Conservation (phyloP, 2,888 invertebrate species). For the Trichogramma evanescens region DNA sequence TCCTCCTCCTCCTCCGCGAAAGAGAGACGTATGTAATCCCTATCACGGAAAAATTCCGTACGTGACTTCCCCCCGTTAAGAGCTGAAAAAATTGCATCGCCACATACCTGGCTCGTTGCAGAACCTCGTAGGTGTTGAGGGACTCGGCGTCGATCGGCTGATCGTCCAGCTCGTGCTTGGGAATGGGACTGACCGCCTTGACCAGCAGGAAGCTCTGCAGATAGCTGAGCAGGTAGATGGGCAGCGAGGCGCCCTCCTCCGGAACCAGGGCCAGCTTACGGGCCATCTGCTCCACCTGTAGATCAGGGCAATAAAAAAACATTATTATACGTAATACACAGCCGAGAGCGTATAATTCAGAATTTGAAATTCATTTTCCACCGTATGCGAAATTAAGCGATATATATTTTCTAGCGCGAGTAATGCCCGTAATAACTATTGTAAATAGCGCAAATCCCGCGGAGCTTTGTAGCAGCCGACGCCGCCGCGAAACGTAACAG, state of each 20-base stretch:
- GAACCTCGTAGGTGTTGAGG: conserved; percentile 80
- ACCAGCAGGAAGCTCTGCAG: conserved; percentile 80
- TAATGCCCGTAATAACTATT: no score
- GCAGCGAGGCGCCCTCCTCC: conserved; percentile 77
- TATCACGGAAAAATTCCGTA: no score
- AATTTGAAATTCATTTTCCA: not conserved
- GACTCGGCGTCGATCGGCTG: conserved; percentile 64
- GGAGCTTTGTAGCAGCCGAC: no score
- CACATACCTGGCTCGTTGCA: conserved; percentile 76
- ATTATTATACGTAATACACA: not conserved
- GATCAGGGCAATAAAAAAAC: conserved; percentile 10
- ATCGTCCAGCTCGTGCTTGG: conserved; percentile 66
- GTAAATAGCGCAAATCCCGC: no score
- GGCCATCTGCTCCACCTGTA: conserved; percentile 69
- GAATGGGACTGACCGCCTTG: conserved; percentile 62
- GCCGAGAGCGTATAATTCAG: not conserved
- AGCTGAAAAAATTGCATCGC: not conserved
- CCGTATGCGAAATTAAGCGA: not conserved
- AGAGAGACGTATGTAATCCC: not conserved
- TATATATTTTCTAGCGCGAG: no score
- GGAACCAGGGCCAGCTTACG: conserved; percentile 80
- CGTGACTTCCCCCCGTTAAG: not conserved
- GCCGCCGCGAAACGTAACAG: no score
- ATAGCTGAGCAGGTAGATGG: conserved; percentile 78
- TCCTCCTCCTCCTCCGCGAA: not conserved